Percentiles rank a stretch among this genome's conserved stretches.
Evolutionary conservation across 2,113 vertebrate species (phyloP).

Genomic region (Cryptoleucopteryx plumbea): DNA sequence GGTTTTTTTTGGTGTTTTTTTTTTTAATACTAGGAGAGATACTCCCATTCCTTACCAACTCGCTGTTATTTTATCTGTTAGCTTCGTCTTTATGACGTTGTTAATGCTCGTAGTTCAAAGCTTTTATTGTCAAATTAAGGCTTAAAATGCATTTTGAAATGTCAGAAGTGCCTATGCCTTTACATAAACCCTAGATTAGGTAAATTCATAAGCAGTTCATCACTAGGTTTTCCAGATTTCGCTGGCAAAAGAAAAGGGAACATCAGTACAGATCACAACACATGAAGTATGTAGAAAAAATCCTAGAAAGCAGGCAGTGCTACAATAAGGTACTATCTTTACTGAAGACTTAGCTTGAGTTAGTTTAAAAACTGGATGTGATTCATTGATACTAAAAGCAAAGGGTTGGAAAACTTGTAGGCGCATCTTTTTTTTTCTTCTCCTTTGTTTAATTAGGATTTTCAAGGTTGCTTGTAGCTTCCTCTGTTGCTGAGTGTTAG

Average conservation of each 20-base stretch:
- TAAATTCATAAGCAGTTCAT: neutral
- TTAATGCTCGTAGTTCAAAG: slow-evolving; percentile 38
- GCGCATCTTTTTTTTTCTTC: neutral
- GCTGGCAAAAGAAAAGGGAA: neutral
- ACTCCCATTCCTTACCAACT: neutral
- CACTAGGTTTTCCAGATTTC: neutral
- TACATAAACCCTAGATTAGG: neutral
- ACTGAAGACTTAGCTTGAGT: neutral
- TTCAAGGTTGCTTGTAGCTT: neutral
- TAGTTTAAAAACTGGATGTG: neutral
- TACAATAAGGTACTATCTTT: neutral
- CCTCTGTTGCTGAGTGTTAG: neutral
- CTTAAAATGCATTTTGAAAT: slow-evolving; percentile 44
- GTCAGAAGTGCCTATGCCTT: neutral
- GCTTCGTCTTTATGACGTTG: neutral
- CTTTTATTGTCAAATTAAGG: slow-evolving; percentile 46
- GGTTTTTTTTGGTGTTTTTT: too few relatives aligned
- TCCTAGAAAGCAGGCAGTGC: neutral
- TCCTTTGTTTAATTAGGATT: neutral
- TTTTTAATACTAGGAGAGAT: neutral
- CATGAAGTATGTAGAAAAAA: neutral
- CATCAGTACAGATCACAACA: neutral
- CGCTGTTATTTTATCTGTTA: neutral
- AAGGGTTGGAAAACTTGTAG: neutral
- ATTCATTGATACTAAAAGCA: neutral